Base-by-base conservation (phyloP, 2,797 vertebrate genomes). In the Anisognathus igniventris region DNA sequence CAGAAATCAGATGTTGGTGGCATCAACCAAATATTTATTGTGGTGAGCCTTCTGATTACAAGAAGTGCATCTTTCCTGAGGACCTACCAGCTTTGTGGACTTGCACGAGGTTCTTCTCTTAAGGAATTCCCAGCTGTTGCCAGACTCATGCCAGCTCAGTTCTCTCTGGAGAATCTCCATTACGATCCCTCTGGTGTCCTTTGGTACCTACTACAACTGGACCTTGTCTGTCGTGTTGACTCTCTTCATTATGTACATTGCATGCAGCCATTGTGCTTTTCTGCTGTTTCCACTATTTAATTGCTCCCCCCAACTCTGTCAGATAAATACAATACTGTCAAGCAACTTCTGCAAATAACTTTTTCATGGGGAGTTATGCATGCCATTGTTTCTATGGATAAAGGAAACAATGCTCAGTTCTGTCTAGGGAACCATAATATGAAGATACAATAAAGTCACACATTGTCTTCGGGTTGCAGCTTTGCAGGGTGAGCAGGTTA, bases 401-500 rank as follows among this genome's bases (percentile, higher is more conserved):
- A 88, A 86, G 47, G 79, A 78, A 92, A 88, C 70, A 83, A 83
- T 88, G 58, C 66, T 93, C 45, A 31, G 24, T 58, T 78, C 75
- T 81, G 51, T 88, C 91, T 76, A 47, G 93, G 92, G 91, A 96
- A 35, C 65, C 31, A 31, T 88, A 91, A 92, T 33, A 2, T 75
- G 78, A 88, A 93, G 93, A 79, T 68, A 58, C 47, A 85, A 74
- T 84, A 66, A 88, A 95, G 76, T 68, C 76, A 74, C 89, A 85
- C 68, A 27, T 93, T 92, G 87, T 94, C 64, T 80, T 92, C 4
- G 20, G 65, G 78, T 16, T 94, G 72, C 75, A 91, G 91, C 82
- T 92, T 95, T 94, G 65, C 57, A 66, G 93, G 39, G 50, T 91
- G 85, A 90, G 42, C 92, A 94, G 82, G 89, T 96, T 93, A 83